Percentiles rank a stretch among this genome's conserved stretches.
Evolutionary conservation across 2,113 vertebrate species (phyloP).

Genomic region (Myiozetetes cayanensis): DNA sequence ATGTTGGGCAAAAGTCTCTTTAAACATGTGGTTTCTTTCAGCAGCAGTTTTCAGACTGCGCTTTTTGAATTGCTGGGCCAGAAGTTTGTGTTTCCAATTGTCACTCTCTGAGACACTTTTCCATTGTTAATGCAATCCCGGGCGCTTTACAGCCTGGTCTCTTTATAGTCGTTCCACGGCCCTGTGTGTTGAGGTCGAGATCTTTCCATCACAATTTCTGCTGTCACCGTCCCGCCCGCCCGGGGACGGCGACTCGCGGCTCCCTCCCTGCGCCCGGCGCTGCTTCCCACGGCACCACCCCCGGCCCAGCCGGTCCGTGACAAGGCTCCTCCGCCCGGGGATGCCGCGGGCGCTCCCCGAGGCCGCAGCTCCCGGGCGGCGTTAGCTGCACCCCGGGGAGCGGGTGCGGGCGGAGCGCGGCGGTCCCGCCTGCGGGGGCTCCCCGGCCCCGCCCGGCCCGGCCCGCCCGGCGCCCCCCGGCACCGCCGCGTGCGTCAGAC

Average conservation of each 20-base stretch:
- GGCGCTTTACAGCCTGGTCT: neutral
- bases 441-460: too few relatives aligned
- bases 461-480: too few relatives aligned
- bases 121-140: neutral
- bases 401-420: neutral
- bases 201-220: neutral
- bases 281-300: neutral
- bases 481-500: too few relatives aligned
- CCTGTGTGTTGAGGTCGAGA: neutral
- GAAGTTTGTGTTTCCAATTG: slow-evolving; percentile 53
- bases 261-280: neutral
- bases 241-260: neutral
- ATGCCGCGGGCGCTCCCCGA: neutral
- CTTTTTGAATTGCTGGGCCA: neutral
- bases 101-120: neutral
- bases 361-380: neutral
- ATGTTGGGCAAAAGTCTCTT: neutral
- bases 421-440: neutral
- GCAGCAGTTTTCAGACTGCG: neutral
- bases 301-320: rapidly evolving
- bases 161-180: neutral
- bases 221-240: neutral
- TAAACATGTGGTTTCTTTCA: neutral
- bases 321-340: neutral
- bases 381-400: neutral